These are phyloP conservation scores for Philonicus albiceps DNA, from an alignment of 2,888 invertebrate species.

Conservation along the genomic window DNA sequence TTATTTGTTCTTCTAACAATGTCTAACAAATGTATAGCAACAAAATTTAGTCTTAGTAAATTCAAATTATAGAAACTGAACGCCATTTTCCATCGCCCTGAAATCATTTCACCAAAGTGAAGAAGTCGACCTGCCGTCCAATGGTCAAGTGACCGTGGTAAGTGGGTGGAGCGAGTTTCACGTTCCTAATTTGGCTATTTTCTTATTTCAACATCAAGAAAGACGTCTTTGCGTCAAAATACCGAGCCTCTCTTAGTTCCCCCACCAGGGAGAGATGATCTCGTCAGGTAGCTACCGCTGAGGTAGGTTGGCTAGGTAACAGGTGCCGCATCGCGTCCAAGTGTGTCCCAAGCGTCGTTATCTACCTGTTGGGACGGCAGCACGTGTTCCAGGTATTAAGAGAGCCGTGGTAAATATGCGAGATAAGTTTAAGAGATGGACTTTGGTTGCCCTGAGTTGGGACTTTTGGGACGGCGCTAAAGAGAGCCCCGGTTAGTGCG, in stretches of 20 bases:
- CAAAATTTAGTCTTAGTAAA: not conserved
- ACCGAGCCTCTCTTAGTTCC: not conserved
- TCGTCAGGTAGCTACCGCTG: not conserved
- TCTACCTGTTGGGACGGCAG: slow-evolving; percentile 14
- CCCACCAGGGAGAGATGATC: not conserved
- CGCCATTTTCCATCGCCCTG: not conserved
- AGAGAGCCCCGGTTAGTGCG: not conserved
- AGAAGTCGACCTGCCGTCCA: not conserved
- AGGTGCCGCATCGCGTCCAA: not conserved
- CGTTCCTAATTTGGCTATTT: slow-evolving; percentile 23
- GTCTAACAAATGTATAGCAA: too few species aligned
- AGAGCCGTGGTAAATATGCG: not conserved
- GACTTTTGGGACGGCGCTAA: not conserved
- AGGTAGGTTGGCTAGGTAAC: not conserved
- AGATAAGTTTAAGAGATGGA: not conserved
- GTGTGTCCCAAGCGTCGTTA: not conserved
- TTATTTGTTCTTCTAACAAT: too few species aligned
- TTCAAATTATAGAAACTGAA: not conserved
- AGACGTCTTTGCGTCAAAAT: not conserved
- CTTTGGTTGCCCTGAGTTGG: not conserved
- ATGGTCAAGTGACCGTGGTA: slow-evolving; percentile 4
- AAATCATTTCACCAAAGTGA: not conserved
- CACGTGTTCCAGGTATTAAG: not conserved
- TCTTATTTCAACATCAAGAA: not conserved
- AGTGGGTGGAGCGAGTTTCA: slow-evolving; percentile 12